Conservation (phyloP, 2,888 invertebrate genomes). For the Hypomecis atomaria region DNA sequence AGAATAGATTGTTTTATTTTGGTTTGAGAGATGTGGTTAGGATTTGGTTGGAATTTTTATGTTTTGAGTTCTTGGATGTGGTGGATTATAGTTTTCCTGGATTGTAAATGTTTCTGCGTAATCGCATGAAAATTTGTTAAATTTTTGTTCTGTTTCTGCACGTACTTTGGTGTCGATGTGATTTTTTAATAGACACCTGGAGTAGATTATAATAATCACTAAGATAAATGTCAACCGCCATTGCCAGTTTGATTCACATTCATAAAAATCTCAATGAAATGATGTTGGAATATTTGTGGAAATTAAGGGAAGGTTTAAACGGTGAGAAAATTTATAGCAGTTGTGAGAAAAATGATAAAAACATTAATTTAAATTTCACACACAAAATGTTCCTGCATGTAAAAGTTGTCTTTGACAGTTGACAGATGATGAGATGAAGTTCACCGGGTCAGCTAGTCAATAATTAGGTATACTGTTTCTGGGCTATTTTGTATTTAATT, state of each 20-base stretch:
- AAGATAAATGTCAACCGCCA: conserved; percentile 44
- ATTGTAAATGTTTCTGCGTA: not conserved
- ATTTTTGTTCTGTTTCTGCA: not conserved
- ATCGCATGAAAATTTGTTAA: not conserved
- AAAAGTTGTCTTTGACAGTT: too few species aligned
- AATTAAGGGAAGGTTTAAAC: too few species aligned
- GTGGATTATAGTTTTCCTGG: conserved; percentile 10
- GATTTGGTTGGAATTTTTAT: conserved; percentile 35
- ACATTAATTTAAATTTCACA: too few species aligned
- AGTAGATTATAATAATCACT: conserved; percentile 46
- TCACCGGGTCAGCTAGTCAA: too few species aligned
- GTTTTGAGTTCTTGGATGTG: conserved; percentile 15
- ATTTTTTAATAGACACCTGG: conserved; percentile 46
- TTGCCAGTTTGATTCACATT: conserved; percentile 40
- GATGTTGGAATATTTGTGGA: too few species aligned
- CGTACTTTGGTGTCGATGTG: conserved; percentile 2
- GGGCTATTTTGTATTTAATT: too few species aligned
- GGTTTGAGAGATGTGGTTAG: conserved; percentile 43
- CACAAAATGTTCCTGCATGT: too few species aligned
- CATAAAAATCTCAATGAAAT: conserved; percentile 39
- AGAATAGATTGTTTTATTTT: conserved; percentile 35
- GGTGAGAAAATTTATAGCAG: too few species aligned
- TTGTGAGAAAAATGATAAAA: too few species aligned
- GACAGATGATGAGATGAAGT: too few species aligned
- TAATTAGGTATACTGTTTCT: too few species aligned